Evolutionary conservation across 2,113 vertebrate genomes (phyloP).

Genomic region (Festucalex cinctus): DNA sequence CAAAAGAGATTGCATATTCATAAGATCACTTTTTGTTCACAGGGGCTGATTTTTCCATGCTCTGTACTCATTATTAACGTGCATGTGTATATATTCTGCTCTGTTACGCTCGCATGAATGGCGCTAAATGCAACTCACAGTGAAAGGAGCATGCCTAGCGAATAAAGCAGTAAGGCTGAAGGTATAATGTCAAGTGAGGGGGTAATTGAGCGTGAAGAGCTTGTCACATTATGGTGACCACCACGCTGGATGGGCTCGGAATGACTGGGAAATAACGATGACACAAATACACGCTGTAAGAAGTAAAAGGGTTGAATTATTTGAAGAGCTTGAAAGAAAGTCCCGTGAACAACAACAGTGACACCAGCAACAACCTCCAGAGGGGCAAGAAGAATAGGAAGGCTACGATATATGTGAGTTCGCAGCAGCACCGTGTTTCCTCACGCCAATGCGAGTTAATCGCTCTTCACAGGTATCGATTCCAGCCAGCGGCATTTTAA

Average conservation of each 20-base stretch:
- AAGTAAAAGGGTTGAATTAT: not conserved
- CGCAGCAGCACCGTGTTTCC: not conserved
- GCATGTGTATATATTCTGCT: not conserved
- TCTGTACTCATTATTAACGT: slow-evolving; percentile 5
- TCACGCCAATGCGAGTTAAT: not conserved
- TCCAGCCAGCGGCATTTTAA: not conserved
- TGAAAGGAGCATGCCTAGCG: slow-evolving; percentile 20
- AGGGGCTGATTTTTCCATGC: slow-evolving; percentile 15
- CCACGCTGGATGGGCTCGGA: slow-evolving; percentile 13
- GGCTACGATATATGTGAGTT: no score
- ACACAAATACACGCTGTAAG: slow-evolving; percentile 6
- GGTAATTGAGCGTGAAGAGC: slow-evolving; percentile 34
- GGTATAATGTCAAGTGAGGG: slow-evolving; percentile 35
- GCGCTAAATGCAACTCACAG: slow-evolving; percentile 18
- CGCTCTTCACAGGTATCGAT: not conserved
- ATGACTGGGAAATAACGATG: slow-evolving; percentile 16
- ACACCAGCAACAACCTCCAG: no score
- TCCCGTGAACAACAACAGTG: no score
- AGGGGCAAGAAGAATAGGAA: no score
- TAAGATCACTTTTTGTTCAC: slow-evolving; percentile 2
- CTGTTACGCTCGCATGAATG: slow-evolving; percentile 4
- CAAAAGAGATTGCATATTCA: slow-evolving; percentile 12
- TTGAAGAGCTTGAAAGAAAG: no score
- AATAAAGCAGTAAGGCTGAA: slow-evolving; percentile 30
- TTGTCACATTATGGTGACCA: slow-evolving; percentile 30